Conservation (phyloP, 2,113 vertebrate species). For the Candoia aspera region DNA sequence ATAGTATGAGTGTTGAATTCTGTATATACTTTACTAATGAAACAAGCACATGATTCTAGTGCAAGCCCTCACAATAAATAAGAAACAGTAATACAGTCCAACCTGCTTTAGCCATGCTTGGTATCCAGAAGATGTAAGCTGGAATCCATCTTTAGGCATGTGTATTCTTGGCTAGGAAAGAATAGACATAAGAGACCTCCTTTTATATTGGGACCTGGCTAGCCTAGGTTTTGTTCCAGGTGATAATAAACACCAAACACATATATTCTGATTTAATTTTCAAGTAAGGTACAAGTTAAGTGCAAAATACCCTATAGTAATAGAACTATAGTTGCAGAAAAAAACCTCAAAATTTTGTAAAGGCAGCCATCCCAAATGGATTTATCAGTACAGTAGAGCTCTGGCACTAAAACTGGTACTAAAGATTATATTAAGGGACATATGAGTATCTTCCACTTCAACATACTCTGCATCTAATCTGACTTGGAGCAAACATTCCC, state of each 20-base stretch:
- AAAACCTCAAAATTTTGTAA: neutral
- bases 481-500: neutral
- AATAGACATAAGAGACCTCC: constrained; percentile 74
- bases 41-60: constrained; percentile 71
- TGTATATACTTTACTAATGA: constrained; percentile 70
- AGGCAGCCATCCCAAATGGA: neutral
- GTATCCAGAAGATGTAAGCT: constrained; percentile 74
- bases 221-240: constrained; percentile 63
- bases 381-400: neutral
- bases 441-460: neutral
- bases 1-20: constrained; percentile 60
- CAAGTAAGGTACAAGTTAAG: constrained; percentile 23
- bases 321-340: neutral
- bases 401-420: neutral
- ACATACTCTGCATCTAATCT: neutral
- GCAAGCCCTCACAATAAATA: constrained; percentile 69
- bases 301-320: constrained; percentile 6
- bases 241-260: constrained; percentile 44
- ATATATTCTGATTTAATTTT: constrained; percentile 26
- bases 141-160: constrained; percentile 76
- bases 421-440: neutral
- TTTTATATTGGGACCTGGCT: constrained; percentile 73
- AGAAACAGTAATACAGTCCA: constrained; percentile 73
- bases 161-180: constrained; percentile 75
- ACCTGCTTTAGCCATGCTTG: constrained; percentile 77